Conservation (phyloP, 2,113 vertebrate genomes). For the Cynopterus brachyotis region DNA sequence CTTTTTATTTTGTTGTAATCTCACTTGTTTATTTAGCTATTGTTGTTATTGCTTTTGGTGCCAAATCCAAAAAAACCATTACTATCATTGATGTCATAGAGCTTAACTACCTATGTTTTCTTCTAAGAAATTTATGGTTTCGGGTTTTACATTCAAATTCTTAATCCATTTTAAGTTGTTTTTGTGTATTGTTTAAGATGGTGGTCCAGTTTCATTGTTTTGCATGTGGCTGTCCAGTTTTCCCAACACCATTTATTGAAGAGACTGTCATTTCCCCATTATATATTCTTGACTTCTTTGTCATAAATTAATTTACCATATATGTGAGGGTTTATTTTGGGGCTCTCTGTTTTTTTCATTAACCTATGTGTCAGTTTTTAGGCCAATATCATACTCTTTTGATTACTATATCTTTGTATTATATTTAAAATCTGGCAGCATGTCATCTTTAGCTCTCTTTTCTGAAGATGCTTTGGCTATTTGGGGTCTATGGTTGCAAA, state of each 20-base stretch:
- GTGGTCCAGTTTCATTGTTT: not conserved
- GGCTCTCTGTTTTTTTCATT: not conserved
- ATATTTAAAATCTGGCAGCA: not conserved
- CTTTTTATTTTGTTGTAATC: not conserved
- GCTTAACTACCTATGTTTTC: not conserved
- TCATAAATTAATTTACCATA: not conserved
- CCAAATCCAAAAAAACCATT: not conserved
- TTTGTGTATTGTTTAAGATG: not conserved
- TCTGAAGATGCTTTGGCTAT: not conserved
- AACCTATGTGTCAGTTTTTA: not conserved
- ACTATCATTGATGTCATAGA: not conserved
- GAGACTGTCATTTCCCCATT: not conserved
- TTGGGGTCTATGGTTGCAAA: not conserved
- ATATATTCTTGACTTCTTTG: not conserved
- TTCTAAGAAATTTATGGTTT: not conserved
- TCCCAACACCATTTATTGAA: not conserved
- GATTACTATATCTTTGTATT: not conserved
- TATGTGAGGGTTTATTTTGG: not conserved
- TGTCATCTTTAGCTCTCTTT: not conserved
- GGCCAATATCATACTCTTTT: not conserved
- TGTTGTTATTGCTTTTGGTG: not conserved
- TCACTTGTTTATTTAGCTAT: not conserved
- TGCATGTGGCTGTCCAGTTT: not conserved
- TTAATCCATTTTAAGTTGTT: not conserved
- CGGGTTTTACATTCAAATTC: not conserved